Evolutionary conservation across 2,888 invertebrate species (phyloP), one percentile per base, ranked within the genome.

Genomic region (Gymnoscelis rufifasciata): DNA sequence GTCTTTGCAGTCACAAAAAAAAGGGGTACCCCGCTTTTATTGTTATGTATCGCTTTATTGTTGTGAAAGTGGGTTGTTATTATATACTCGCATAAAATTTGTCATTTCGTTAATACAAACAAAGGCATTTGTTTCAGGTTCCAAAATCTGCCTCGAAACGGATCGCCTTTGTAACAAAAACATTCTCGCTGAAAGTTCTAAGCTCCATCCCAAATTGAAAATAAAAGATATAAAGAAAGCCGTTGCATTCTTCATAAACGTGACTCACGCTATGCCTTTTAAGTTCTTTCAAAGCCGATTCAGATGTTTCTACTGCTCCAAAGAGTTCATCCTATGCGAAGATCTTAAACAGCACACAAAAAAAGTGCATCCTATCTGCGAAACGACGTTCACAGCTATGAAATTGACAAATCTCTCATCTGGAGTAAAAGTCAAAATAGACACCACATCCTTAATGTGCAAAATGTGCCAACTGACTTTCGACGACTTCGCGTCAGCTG

Each of bases 241-340:
- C 36, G 65, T 86, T 11, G 74, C 78, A 0, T 72, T 67, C 14
- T 67, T 86, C 2, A 57, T 86, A 0, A 83, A 83, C 43, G 79
- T 74, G 71, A 78, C 83, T 0, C 80, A 79, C 0, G 79, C 76
- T 1, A 54, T 84, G 10, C 86, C 86, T 0, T 86, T 86, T 38
- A 86, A 83, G 49, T 75, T 68, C 57, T 81, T 68, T 47, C 71
- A 77, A 65, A 77, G 71, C 44, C 71, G 68, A 39, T 82, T 84
- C 38, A 57, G 79, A 15, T 87, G 86, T 52, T 87, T 84, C 42
- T 87, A 82, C 48, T 87, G 87, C 47, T 58, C 81, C 0, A 72
- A 74, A 64, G 77, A 82, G 30, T 87, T 81, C 37, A 57, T 53
- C 0, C 69, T 73, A 8, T 78, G 81, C 39, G 68, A 75, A 1